Evolutionary conservation across 1,140 invertebrate species (phyloP).

Genomic region (Rhizoglyphus robini): DNA sequence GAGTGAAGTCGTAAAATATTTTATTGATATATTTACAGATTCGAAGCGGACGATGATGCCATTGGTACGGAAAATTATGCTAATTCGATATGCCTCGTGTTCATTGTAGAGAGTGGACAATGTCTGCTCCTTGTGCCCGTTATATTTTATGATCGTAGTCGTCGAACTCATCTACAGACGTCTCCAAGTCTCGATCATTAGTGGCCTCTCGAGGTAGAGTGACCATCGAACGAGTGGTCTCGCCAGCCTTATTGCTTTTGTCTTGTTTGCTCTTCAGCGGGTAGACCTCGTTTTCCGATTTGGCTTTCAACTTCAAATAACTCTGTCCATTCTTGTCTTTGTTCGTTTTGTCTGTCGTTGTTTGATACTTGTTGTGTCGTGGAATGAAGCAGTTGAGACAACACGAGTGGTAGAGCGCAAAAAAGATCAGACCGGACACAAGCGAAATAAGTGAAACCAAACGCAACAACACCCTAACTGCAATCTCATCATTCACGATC

Average conservation of each 20-base stretch:
- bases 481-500: not conserved
- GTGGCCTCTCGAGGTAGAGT: not conserved
- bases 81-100: too few relatives aligned
- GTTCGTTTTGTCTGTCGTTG: not conserved
- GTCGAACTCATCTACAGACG: constrained; percentile 4
- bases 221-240: constrained; percentile 1
- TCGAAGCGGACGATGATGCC: too few relatives aligned
- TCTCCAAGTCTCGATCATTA: not conserved
- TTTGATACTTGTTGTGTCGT: not conserved
- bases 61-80: too few relatives aligned
- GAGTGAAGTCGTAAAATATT: too few relatives aligned
- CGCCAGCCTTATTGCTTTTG: not conserved
- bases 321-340: not conserved
- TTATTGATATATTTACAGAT: too few relatives aligned
- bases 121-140: not conserved
- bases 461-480: constrained; percentile 17
- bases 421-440: constrained; percentile 1
- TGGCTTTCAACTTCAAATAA: constrained; percentile 3
- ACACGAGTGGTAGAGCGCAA: constrained; percentile 18
- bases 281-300: constrained; percentile 9
- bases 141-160: not conserved
- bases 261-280: not conserved
- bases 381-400: constrained; percentile 7
- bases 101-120: too few relatives aligned
- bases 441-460: constrained; percentile 5